Percentiles rank a stretch among this genome's conserved stretches.
Evolutionary conservation across 2,113 vertebrate genomes (phyloP).

Genomic region (Ptyas mucosa): DNA sequence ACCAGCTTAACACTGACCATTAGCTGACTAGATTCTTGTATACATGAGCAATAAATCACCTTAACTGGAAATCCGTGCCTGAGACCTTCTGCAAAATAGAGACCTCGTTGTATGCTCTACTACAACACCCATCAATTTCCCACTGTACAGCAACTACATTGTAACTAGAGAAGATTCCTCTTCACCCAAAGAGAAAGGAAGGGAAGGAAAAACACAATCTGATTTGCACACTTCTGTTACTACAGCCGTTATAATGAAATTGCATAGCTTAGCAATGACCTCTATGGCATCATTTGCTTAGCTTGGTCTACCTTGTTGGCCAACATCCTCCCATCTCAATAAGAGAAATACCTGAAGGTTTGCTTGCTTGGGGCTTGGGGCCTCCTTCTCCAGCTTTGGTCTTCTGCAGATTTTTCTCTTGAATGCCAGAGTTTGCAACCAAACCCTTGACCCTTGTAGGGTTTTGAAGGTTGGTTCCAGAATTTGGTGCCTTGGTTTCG

Average conservation of each 20-base stretch:
- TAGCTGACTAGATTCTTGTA: not conserved
- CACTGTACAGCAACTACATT: not conserved
- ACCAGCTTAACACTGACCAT: not conserved
- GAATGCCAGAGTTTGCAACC: slow-evolving; percentile 54
- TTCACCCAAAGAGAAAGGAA: not conserved
- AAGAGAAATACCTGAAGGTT: slow-evolving; percentile 60
- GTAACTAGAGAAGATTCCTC: not conserved
- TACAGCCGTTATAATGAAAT: not conserved
- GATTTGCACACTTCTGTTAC: not conserved
- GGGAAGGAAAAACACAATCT: not conserved
- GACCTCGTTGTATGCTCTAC: not conserved
- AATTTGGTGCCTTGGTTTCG: slow-evolving; percentile 15
- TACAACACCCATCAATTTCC: not conserved
- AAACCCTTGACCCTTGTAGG: slow-evolving; percentile 55
- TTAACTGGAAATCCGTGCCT: not conserved
- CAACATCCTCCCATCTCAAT: not conserved
- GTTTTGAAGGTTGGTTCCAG: not conserved
- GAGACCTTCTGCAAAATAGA: not conserved
- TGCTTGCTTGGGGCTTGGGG: slow-evolving; percentile 43
- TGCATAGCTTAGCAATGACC: not conserved
- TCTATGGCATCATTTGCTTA: not conserved
- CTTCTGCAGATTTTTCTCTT: slow-evolving; percentile 49
- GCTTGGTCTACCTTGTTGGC: not conserved
- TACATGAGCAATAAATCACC: not conserved
- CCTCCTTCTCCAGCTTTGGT: slow-evolving; percentile 47